A percentile compares a stretch with the other conserved stretches of the same genome.
Conservation (phyloP, 2,113 vertebrate species). For the Colistium nudipinnis region DNA sequence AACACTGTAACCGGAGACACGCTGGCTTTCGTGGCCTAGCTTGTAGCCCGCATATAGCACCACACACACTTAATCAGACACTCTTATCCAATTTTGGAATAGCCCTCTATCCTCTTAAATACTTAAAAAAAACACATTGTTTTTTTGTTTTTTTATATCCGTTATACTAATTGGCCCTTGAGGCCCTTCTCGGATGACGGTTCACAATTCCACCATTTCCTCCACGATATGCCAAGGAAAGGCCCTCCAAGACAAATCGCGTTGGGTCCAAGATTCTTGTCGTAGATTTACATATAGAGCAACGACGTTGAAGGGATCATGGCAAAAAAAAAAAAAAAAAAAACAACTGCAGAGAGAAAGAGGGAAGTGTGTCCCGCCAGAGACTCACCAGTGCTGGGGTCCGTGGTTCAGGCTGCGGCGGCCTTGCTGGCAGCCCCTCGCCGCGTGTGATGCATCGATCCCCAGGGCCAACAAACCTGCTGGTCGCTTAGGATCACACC, state of each 20-base stretch:
- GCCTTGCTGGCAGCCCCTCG: conserved; percentile 83
- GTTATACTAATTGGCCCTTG: not conserved
- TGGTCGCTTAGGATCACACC: conserved; percentile 48
- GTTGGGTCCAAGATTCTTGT: not conserved
- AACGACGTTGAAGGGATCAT: not conserved
- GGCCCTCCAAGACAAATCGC: not conserved
- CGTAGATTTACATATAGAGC: not conserved
- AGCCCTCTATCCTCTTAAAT: not conserved
- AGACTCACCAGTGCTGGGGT: conserved; percentile 86
- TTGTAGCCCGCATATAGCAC: conserved; percentile 18
- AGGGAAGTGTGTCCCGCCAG: not conserved
- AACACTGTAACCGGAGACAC: conserved; percentile 66
- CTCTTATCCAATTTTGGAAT: not conserved
- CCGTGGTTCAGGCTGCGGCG: conserved; percentile 81
- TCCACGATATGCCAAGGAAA: not conserved
- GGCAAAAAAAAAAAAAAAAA: no score
- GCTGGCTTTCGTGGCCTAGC: conserved; percentile 44
- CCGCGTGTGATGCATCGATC: conserved; percentile 82
- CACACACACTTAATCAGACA: not conserved
- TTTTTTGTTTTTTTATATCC: not conserved
- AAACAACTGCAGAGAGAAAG: not conserved
- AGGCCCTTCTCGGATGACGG: not conserved
- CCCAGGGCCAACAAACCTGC: conserved; percentile 80
- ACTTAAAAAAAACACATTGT: not conserved
- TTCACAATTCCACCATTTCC: not conserved